Conservation (phyloP, 1,140 invertebrate species). For the Drosophila eugracilis region DNA sequence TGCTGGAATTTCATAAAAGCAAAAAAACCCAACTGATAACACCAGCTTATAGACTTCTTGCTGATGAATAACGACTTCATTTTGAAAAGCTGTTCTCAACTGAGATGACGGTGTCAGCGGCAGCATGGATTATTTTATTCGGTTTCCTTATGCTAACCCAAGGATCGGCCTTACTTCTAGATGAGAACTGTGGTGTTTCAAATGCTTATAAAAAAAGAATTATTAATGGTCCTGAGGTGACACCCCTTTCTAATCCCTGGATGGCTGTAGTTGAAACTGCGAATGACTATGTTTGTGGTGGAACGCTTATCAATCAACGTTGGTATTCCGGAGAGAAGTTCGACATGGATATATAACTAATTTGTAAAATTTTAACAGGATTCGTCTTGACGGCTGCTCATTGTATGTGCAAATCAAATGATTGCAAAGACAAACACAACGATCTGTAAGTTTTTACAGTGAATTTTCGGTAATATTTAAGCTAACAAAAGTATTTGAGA, state of each 20-base stretch:
- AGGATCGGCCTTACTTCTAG: not conserved
- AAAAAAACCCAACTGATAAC: too few relatives aligned
- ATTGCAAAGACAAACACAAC: not conserved
- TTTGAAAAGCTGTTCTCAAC: too few relatives aligned
- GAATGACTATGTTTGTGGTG: not conserved
- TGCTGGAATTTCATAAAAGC: too few relatives aligned
- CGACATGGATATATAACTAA: not conserved
- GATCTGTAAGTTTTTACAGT: constrained; percentile 2
- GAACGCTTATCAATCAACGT: constrained; percentile 5
- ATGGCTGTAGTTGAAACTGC: not conserved
- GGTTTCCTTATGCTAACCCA: not conserved
- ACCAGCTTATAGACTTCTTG: too few relatives aligned
- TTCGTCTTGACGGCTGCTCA: constrained; percentile 25
- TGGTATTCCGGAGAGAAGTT: not conserved
- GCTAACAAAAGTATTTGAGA: too few relatives aligned
- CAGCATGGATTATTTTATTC: not conserved
- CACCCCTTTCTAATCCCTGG: constrained; percentile 4
- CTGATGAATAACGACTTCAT: too few relatives aligned
- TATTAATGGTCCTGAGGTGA: not conserved
- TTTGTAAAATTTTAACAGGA: not conserved
- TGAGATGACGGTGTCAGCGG: constrained; percentile 1
- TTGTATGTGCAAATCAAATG: accelerated
- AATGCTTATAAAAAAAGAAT: accelerated
- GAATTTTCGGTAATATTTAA: too few relatives aligned
- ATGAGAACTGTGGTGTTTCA: not conserved